Evolutionary conservation across 64 coral and sea anemone species (phyloP).

Genomic region (Porites australiensis): DNA sequence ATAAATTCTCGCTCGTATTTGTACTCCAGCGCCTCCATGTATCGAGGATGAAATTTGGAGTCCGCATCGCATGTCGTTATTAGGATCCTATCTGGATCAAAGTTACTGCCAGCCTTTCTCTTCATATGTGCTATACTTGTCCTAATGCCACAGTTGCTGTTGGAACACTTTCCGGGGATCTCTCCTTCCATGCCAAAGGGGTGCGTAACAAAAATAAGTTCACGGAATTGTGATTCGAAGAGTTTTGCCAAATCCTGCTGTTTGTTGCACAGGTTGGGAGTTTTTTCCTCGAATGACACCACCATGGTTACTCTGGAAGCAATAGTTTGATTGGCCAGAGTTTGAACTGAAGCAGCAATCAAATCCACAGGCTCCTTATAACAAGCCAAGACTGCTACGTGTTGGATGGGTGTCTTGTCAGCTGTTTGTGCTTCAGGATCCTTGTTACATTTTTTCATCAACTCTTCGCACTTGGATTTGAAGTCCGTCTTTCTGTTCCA

Average conservation of each 20-base stretch:
- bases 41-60: neutral
- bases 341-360: neutral
- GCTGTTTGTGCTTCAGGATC: too few species aligned
- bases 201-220: neutral
- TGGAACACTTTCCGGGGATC: constrained; percentile 11
- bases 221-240: neutral
- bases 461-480: too few species aligned
- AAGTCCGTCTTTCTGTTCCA: too few species aligned
- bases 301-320: neutral
- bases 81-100: constrained; percentile 11
- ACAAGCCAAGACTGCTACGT: neutral
- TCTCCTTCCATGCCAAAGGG: neutral
- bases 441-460: too few species aligned
- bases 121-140: neutral
- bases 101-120: neutral
- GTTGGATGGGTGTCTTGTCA: neutral
- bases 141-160: neutral
- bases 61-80: constrained; percentile 12
- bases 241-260: neutral
- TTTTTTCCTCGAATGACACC: neutral
- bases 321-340: neutral
- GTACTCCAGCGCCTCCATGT: neutral
- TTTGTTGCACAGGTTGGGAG: neutral
- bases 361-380: constrained; percentile 12
- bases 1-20: neutral